Evolutionary conservation across 2,797 vertebrate species (phyloP), one percentile per base, ranked within the genome.

Genomic region (Enteromius argenteus): DNA sequence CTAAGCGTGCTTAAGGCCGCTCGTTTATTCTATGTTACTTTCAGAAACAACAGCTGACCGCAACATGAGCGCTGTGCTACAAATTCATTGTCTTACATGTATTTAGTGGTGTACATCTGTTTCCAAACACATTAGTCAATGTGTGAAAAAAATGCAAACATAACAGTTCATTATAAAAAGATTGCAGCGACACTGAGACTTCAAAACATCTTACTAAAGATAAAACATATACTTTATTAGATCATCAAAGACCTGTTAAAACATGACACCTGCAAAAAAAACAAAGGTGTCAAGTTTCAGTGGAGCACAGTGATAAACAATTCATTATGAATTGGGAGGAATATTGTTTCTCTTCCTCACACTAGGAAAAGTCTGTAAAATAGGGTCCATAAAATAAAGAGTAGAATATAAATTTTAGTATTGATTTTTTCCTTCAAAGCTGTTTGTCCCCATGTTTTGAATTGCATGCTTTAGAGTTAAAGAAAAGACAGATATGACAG

Each of bases 11-110:
- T 49, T 15, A n/a, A 67, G 44, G 44, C 3, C 5, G 13, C 13
- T 66, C 35, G 11, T 79, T 67, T 79, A 30, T 67, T 79, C 37
- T 60, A 1, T 51, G 75, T 44, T 79, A 14, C 27, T 66, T 79
- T 66, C 30, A 79, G 62, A 79, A 67, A 21, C 44, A 51, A 66
- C 14, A 30, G 27, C 2, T 79, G 60, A 79, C 62, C 44, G 19
- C 77, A 79, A 9, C 42, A 27, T 15, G 7, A 51, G 30, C 3
- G 3, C 10, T 67, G 17, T 64, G 60, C 27, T n/a, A 3, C 13
- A 3, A 15, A 32, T n/a, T 44, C 17, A 30, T 35, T 14, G 5
- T n/a, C 42, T 51, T 39, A 23, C 5, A 10, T 79, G 30, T 46
- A 51, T 67, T 32, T 67, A n/a, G 44, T 51, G 44, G 39, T 15